Percentiles rank a stretch among this genome's conserved stretches.
Evolutionary conservation across 2,797 vertebrate genomes (phyloP).

Genomic region (Myiotriccus ornatus): DNA sequence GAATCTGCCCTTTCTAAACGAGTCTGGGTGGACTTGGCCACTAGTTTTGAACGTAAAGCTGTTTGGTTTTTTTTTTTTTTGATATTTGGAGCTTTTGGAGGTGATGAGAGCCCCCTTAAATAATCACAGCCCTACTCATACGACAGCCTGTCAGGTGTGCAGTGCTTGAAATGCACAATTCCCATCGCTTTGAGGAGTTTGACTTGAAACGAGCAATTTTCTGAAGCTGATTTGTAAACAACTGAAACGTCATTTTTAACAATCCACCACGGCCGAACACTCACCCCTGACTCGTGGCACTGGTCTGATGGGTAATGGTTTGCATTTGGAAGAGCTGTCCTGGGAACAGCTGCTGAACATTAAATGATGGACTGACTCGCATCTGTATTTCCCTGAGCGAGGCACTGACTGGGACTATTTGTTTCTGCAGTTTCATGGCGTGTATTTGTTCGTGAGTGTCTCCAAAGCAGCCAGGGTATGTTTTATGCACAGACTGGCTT

Average conservation of each 20-base stretch:
- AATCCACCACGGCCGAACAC: background rate
- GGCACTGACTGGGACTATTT: background rate
- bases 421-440: background rate
- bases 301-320: background rate
- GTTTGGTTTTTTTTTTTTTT: background rate
- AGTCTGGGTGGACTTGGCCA: background rate
- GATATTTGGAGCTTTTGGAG: background rate
- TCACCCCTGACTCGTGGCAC: background rate
- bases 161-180: accelerated
- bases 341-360: background rate
- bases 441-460: background rate
- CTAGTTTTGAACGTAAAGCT: background rate
- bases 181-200: accelerated
- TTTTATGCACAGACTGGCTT: background rate
- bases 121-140: background rate
- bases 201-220: background rate
- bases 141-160: accelerated
- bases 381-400: background rate
- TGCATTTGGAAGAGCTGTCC: background rate
- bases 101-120: accelerated
- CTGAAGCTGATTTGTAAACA: background rate
- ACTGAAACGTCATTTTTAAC: background rate
- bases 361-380: background rate
- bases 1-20: background rate
- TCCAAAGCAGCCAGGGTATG: background rate